These are phyloP conservation scores for Megathymus violae DNA, from an alignment of 1,140 invertebrate species.

Conservation along the genomic window DNA sequence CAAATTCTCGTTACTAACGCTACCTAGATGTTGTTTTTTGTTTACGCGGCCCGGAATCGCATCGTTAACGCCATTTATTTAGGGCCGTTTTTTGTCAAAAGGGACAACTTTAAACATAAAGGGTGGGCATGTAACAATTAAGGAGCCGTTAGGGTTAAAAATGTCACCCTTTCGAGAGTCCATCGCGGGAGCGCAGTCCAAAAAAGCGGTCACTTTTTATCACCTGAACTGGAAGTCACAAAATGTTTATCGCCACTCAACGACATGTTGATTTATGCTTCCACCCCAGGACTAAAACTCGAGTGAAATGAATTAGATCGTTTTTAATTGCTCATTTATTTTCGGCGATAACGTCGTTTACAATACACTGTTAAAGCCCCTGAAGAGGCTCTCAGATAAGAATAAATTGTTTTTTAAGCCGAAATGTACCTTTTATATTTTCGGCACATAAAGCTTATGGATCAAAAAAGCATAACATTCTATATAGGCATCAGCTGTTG, in stretches of 20 bases:
- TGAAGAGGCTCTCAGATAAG: conserved; percentile 60
- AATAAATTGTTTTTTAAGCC: conserved; percentile 50
- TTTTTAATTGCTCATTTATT: conserved; percentile 83
- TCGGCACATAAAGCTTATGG: conserved; percentile 24
- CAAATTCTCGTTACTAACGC: conserved; percentile 63
- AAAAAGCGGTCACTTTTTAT: conserved; percentile 78
- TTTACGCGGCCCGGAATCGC: conserved; percentile 48
- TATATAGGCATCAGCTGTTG: conserved; percentile 68
- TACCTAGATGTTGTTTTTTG: conserved; percentile 66
- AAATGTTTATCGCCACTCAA: conserved; percentile 82
- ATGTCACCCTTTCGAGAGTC: conserved; percentile 76
- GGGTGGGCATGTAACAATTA: conserved; percentile 76
- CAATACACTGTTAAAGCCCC: conserved; percentile 51
- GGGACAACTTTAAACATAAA: conserved; percentile 64
- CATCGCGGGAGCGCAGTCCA: conserved; percentile 59
- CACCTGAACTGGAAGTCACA: conserved; percentile 80
- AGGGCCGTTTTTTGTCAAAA: conserved; percentile 69
- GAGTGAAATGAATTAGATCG: conserved; percentile 77
- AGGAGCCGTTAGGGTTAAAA: conserved; percentile 74
- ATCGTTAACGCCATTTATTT: conserved; percentile 72
- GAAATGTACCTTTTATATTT: conserved; percentile 14
- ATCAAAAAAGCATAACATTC: conserved; percentile 33
- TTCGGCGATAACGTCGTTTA: conserved; percentile 70
- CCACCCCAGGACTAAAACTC: conserved; percentile 62
- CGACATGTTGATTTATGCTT: conserved; percentile 81